A percentile compares a stretch with the other conserved stretches of the same genome.
Evolutionary conservation across 2,888 invertebrate species (phyloP).

Genomic region (Boloria euphrosyne): DNA sequence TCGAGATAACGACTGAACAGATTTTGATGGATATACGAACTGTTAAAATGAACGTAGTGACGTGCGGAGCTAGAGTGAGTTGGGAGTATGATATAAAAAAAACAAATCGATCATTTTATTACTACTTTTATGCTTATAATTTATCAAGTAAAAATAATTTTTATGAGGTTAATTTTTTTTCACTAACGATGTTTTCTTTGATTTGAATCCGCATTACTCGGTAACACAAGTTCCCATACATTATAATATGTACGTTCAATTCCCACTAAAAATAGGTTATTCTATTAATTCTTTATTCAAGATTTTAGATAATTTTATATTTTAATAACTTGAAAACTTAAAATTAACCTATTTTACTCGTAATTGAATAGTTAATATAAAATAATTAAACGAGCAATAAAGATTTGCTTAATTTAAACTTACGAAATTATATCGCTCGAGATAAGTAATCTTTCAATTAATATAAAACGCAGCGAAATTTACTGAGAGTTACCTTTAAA

Average conservation of each 20-base stretch:
- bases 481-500: constrained; percentile 23
- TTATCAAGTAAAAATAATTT: no score
- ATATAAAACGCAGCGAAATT: constrained; percentile 34
- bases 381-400: background rate
- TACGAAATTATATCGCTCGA: constrained; percentile 11
- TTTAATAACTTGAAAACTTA: background rate
- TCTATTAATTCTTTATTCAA: background rate
- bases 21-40: no score
- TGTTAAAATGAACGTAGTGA: no score
- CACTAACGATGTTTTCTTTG: no score
- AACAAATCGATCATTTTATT: no score
- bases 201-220: no score
- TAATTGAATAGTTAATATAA: constrained; percentile 7
- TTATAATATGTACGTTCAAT: background rate
- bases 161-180: no score
- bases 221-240: no score
- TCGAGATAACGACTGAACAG: no score
- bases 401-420: constrained; percentile 1
- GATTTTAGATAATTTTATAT: background rate
- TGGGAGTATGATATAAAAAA: no score
- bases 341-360: constrained; percentile 8
- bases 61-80: no score
- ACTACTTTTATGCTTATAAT: no score
- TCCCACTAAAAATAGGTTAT: background rate
- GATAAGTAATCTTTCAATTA: constrained; percentile 23